Percentiles rank a stretch among this genome's conserved stretches.
phyloP scores from a whole-genome alignment of 2,888 invertebrate genomes.

The Rhynchonema sp. region DNA sequence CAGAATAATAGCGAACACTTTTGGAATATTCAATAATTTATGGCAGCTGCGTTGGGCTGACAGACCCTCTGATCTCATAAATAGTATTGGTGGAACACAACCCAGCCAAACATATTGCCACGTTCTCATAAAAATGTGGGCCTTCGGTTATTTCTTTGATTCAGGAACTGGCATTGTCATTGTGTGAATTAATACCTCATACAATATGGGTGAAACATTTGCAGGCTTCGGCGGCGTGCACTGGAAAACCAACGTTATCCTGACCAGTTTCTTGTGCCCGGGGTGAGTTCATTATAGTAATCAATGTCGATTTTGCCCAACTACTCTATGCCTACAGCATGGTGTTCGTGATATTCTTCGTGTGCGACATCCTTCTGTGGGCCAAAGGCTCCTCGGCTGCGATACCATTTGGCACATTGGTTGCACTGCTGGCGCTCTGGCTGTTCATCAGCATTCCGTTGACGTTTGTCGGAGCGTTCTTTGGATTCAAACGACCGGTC shows the following conservation, averaged over 20 bases:
- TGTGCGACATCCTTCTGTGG: conserved; percentile 91
- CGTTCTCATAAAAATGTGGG: too few relatives aligned
- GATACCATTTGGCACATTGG: conserved; percentile 81
- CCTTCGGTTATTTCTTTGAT: too few relatives aligned
- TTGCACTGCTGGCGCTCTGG: conserved; percentile 85
- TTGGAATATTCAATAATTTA: too few relatives aligned
- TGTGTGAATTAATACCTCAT: too few relatives aligned
- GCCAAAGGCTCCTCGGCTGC: conserved; percentile 84
- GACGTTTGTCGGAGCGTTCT: conserved; percentile 91
- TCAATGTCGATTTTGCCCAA: background rate
- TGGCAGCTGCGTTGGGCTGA: too few relatives aligned
- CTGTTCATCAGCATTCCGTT: conserved; percentile 93
- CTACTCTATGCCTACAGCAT: conserved; percentile 42
- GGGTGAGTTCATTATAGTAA: too few relatives aligned
- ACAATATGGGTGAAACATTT: too few relatives aligned
- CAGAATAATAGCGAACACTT: too few relatives aligned
- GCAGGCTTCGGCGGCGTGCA: conserved; percentile 73
- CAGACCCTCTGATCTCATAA: too few relatives aligned
- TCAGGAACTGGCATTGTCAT: too few relatives aligned
- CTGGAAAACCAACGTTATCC: conserved; percentile 91
- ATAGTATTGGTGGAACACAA: too few relatives aligned
- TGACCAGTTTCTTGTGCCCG: conserved; percentile 87
- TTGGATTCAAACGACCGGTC: conserved; percentile 92
- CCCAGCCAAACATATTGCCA: too few relatives aligned
- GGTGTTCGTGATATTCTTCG: conserved; percentile 86